Conservation (phyloP, 2,113 vertebrate genomes). For the Platycercus adscitus region DNA sequence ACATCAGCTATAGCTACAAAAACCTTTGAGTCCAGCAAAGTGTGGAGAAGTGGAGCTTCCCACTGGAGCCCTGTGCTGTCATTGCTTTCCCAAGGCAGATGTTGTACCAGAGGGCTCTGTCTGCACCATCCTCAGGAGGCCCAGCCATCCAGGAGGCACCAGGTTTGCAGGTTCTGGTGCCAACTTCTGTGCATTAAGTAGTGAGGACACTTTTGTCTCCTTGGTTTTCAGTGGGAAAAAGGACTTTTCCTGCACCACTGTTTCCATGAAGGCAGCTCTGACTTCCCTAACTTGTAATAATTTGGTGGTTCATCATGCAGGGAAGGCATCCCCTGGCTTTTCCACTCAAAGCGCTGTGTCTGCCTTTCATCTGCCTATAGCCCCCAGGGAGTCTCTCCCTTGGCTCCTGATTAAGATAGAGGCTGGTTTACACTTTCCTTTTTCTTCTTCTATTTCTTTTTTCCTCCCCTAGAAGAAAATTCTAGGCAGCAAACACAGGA, state of each 20-base stretch:
- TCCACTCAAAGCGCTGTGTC: not conserved
- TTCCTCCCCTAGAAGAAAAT: not conserved
- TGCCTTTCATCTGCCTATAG: conserved; percentile 18
- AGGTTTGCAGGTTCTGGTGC: not conserved
- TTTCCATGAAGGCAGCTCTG: not conserved
- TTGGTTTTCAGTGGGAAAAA: not conserved
- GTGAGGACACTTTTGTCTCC: not conserved
- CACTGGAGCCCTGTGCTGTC: accelerated
- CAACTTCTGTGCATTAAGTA: not conserved
- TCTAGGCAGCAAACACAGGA: conserved; percentile 42
- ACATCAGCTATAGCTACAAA: not conserved
- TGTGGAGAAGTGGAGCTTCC: not conserved
- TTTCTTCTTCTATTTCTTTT: not conserved
- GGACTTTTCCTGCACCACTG: not conserved
- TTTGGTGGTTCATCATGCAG: not conserved
- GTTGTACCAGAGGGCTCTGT: not conserved
- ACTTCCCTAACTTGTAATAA: not conserved
- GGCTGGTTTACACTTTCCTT: conserved; percentile 32
- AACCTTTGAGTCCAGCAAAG: not conserved
- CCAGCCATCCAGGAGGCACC: not conserved
- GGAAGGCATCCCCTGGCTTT: not conserved
- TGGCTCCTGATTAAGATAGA: not conserved
- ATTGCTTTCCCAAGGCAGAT: not conserved
- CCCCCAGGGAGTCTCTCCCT: not conserved
- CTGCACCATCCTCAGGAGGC: not conserved